Evolutionary conservation across 2,888 invertebrate species (phyloP), one percentile per base, ranked within the genome.

Genomic region (Shargacucullia verbasci): DNA sequence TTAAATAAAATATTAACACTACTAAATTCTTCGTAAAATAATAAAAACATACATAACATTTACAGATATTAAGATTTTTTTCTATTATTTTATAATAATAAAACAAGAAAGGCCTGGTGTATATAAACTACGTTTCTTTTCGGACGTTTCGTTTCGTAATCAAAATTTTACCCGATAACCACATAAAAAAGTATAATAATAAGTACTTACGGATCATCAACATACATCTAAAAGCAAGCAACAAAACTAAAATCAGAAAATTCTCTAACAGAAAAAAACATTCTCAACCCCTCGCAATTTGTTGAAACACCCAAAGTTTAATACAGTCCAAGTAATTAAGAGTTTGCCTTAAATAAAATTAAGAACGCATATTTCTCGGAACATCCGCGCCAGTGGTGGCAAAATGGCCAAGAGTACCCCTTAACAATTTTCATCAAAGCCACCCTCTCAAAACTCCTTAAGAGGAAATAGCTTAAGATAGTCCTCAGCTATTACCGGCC

Each of bases 401-500:
- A 43, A 74, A 77, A 78, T 71, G 75, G 59, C 52, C 12, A 38
- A 37, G 40, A 44, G 27, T 52, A 54, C 43, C 66, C 69, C 63
- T 75, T 60, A 74, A 74, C 78, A 77, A 74, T 79, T 79, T 76
- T 63, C 72, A 76, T 76, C 73, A 72, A 73, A 72, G 60, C 56
- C 48, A 57, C 65, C 74, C 75, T 63, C 58, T 59, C 60, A 59
- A 64, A 67, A 70, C 60, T 73, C 70, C 70, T 75, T 69, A 73
- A 76, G 70, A 67, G 77, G 79, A 76, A 77, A 79, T 78, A 76
- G 73, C 75, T 66, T 50, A 60, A 78, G 79, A 79, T 79, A 76
- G 78, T 79, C 76, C 59, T 63, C 70, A 61, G 74, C 83, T 80
- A 83, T 82, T 81, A 81, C 76, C 58, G 76, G 66, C 68, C 74